phyloP scores from a whole-genome alignment of 2,113 vertebrate genomes.

The Hydropotes inermis region DNA sequence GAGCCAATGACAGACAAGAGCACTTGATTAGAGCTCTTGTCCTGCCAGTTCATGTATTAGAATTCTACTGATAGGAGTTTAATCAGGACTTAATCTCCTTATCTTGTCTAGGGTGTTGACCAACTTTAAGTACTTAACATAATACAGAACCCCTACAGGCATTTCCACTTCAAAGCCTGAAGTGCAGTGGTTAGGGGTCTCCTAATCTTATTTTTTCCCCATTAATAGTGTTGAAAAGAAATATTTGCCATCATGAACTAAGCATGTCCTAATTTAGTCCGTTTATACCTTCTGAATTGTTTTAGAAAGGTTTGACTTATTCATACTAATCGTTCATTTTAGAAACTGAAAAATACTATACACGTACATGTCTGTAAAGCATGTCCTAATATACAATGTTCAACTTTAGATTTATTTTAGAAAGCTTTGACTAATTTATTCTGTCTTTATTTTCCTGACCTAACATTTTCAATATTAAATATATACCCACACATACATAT shows the following conservation, averaged over 20 bases:
- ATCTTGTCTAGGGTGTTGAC: constrained; percentile 82
- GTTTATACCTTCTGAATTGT: background rate
- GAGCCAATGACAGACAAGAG: constrained; percentile 78
- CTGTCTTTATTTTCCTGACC: background rate
- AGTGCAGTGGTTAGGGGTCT: constrained; percentile 73
- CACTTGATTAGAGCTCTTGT: constrained; percentile 72
- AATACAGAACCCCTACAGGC: constrained; percentile 79
- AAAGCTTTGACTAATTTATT: background rate
- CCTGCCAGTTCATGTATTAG: constrained; percentile 82
- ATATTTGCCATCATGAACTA: constrained; percentile 42
- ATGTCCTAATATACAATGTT: background rate
- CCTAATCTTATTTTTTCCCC: constrained; percentile 79
- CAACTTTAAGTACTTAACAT: constrained; percentile 82
- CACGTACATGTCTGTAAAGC: background rate
- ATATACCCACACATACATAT: background rate
- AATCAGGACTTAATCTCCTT: constrained; percentile 90
- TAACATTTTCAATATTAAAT: background rate
- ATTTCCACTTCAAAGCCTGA: constrained; percentile 79
- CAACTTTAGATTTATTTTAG: background rate
- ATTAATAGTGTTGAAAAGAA: constrained; percentile 74
- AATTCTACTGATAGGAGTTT: constrained; percentile 86
- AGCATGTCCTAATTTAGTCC: constrained; percentile 14
- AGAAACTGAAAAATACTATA: background rate
- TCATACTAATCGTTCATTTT: constrained; percentile 24
- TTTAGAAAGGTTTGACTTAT: background rate